Conservation (phyloP, 2,888 invertebrate genomes). For the Acanthosepion lycidas region DNA sequence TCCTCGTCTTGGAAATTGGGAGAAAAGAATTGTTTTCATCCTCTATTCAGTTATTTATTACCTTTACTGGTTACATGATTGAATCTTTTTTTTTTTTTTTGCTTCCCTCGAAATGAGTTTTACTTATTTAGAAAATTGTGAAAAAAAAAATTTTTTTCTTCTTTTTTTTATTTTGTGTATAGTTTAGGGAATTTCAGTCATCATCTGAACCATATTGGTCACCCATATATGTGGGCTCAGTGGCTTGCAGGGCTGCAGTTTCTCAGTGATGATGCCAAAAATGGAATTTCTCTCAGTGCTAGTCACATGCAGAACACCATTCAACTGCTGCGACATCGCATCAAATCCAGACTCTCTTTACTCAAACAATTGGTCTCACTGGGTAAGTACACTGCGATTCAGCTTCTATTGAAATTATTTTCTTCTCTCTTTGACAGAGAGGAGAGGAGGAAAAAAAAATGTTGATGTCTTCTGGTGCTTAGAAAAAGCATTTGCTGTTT, state of each 20-base stretch:
- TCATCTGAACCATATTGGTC: conserved; percentile 80
- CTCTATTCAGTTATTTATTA: no score
- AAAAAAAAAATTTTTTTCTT: not conserved
- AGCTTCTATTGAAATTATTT: no score
- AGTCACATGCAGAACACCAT: conserved; percentile 86
- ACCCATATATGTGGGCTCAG: conserved; percentile 93
- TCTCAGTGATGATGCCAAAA: conserved; percentile 72
- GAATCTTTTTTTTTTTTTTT: not conserved
- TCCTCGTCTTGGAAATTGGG: no score
- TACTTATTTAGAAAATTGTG: not conserved
- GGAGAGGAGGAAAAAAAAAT: not conserved
- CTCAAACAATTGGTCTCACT: conserved; percentile 84
- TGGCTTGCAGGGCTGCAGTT: conserved; percentile 90
- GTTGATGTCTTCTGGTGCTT: not conserved
- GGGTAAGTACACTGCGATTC: conserved; percentile 74
- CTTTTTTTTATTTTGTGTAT: conserved; percentile 51
- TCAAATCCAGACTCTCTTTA: conserved; percentile 84
- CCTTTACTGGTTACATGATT: not conserved
- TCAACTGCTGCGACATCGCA: conserved; percentile 82
- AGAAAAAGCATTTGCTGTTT: no score
- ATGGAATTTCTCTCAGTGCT: conserved; percentile 74
- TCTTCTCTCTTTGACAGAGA: no score
- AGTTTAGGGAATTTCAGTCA: conserved; percentile 74
- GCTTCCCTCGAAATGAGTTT: not conserved
- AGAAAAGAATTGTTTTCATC: no score